Base-by-base conservation (phyloP, 2,113 vertebrate species). In the Manacus vitellinus region DNA sequence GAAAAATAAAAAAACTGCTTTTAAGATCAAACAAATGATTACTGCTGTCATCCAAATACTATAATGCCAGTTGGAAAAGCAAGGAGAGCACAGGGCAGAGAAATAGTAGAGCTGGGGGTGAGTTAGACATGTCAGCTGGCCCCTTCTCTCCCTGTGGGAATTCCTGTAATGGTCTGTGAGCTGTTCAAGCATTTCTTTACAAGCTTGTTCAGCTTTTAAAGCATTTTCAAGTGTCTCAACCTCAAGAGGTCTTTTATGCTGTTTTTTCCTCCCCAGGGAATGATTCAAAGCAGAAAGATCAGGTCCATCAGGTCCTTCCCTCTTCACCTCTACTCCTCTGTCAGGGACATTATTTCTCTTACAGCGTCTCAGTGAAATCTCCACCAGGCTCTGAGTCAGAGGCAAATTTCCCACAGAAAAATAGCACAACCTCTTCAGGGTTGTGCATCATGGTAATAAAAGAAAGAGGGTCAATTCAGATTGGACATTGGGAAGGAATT, bases 401-500 rank as follows among this genome's bases (percentile, higher is more conserved):
- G 78, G 31, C 54, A 56, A 6, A 31, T 65, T 55, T 43, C 77
- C 49, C 82, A 10, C 37, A 14, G 44, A 14, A 33, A 24, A 31
- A 6, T 2, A 70, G 47, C 62, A 52, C 9, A 16, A 5, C 5
- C 47, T 74, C 10, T 7, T 7, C 1, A 19, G 44, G 52, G 17
- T 16, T 24, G 30, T 10, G 4, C 1, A 4, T 17, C 14, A 2
- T 22, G 1, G 7, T 8, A 43, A 3, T 58, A 37, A 15, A 8
- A n/a, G 12, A 2, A 19, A n/a, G 23, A 52, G 44, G 44, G 11
- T 30, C 61, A 61, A 2, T 21, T 61, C 54, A 54, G 61, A 1
- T 5, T 1, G 62, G 78, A 5, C 4, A 0, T 2, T 7, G n/a
- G 30, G 30, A 1, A 27, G n/a, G 11, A 55, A 68, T 30, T 24